phyloP scores from a whole-genome alignment of 2,113 vertebrate species.

The Python bivittatus region DNA sequence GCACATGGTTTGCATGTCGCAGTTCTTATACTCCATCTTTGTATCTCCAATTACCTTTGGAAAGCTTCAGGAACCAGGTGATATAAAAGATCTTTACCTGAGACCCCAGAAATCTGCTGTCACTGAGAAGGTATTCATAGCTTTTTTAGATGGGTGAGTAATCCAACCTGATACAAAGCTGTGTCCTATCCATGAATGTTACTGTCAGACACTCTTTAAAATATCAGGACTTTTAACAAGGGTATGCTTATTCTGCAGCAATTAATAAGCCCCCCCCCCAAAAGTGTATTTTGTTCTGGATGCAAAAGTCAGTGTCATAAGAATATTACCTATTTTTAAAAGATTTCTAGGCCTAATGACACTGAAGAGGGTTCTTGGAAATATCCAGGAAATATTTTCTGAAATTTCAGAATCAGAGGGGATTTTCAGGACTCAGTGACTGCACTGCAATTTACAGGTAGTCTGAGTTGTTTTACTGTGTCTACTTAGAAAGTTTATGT shows the following conservation, averaged over 20 bases:
- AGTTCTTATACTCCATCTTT: background rate
- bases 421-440: no score
- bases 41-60: background rate
- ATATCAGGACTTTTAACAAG: background rate
- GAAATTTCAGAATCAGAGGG: no score
- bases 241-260: background rate
- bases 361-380: no score
- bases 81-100: background rate
- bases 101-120: background rate
- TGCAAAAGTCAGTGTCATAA: no score
- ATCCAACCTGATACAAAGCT: background rate
- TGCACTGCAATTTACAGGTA: no score
- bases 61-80: background rate
- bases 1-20: background rate
- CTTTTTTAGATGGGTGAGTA: background rate
- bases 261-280: background rate
- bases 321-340: no score
- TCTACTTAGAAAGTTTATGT: background rate
- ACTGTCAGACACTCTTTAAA: background rate
- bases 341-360: no score
- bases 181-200: background rate
- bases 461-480: no score
- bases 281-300: no score
- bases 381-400: no score
- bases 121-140: background rate